These are phyloP conservation scores for Heptranchias perlo DNA, from an alignment of 2,113 vertebrate genomes.

Conservation along the genomic window DNA sequence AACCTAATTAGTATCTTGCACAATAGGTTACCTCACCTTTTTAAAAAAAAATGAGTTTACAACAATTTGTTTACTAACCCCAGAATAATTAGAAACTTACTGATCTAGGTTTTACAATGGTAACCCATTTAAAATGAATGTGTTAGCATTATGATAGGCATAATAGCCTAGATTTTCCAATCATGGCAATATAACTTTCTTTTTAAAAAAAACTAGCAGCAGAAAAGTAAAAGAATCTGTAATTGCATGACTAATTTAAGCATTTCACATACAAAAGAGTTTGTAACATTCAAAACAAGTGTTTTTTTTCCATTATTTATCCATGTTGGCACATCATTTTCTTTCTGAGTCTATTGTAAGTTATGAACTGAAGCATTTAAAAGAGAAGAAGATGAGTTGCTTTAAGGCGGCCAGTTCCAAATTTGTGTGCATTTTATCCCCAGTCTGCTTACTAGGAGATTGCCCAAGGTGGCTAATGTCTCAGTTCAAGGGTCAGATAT, in stretches of 20 bases:
- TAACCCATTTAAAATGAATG: no score
- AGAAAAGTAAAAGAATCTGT: background rate
- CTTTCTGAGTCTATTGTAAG: background rate
- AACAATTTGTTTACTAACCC: background rate
- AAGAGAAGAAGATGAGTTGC: background rate
- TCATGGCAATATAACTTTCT: background rate
- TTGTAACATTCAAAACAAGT: background rate
- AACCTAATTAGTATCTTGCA: background rate
- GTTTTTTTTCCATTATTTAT: background rate
- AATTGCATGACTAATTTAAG: background rate
- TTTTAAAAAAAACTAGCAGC: background rate
- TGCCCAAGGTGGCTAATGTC: background rate
- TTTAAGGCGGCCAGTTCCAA: background rate
- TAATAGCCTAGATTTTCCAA: background rate
- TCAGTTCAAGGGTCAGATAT: background rate
- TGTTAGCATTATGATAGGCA: no score
- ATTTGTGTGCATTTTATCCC: background rate
- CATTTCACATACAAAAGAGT: background rate
- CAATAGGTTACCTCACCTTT: background rate
- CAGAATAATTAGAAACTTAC: background rate
- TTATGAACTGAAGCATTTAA: background rate
- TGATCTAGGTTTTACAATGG: no score
- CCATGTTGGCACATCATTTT: background rate
- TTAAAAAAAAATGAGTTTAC: background rate
- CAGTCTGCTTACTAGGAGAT: background rate